These are phyloP conservation scores for Calliphora vicina DNA, from an alignment of 1,140 invertebrate species.

Conservation along the genomic window DNA sequence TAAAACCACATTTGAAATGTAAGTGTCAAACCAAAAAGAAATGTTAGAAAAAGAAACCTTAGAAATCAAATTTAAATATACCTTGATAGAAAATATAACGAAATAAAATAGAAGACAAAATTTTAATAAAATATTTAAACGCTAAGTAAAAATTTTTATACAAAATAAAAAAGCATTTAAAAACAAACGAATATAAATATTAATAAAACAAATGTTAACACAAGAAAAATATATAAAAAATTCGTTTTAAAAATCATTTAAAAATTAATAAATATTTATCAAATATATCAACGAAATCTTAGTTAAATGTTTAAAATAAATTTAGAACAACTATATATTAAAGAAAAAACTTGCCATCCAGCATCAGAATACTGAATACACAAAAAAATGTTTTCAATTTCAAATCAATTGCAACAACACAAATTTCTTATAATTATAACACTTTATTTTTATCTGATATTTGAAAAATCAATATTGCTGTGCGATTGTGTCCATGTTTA, in stretches of 20 bases:
- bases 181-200: not conserved
- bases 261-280: not conserved
- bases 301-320: not conserved
- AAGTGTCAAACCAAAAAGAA: slow-evolving; percentile 38
- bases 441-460: slow-evolving; percentile 50
- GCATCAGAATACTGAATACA: not conserved
- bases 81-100: not conserved
- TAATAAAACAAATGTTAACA: not conserved
- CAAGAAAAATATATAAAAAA: not conserved
- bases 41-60: slow-evolving; percentile 55
- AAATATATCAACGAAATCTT: not conserved
- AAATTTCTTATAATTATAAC: slow-evolving; percentile 50
- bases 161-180: not conserved
- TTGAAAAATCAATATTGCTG: slow-evolving; percentile 60
- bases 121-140: not conserved
- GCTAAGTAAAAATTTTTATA: not conserved
- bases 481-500: slow-evolving; percentile 62
- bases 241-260: not conserved
- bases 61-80: slow-evolving; percentile 46
- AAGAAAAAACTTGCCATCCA: not conserved
- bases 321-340: not conserved
- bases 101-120: slow-evolving; percentile 15
- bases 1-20: not conserved
- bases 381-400: slow-evolving; percentile 50
- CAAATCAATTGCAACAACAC: slow-evolving; percentile 48